Conservation (phyloP, 1,140 invertebrate genomes). For the Eubasilissa regina region DNA sequence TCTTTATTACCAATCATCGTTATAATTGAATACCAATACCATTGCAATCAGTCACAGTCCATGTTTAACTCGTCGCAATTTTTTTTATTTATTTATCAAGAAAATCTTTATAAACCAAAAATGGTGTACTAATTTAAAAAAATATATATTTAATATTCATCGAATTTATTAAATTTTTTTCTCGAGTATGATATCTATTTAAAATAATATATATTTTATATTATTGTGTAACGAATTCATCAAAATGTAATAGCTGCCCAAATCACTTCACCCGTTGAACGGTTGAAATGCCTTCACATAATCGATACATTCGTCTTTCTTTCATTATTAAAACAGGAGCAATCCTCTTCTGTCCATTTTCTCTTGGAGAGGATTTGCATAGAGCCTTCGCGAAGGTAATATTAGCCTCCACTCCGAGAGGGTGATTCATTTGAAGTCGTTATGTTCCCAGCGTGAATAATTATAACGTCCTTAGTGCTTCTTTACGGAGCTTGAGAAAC, state of each 20-base stretch:
- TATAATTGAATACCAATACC: no score
- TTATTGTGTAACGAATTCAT: background rate
- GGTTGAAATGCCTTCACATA: conserved; percentile 4
- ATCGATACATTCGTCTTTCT: conserved; percentile 41
- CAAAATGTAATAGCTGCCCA: conserved; percentile 6
- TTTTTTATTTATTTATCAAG: no score
- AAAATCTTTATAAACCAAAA: no score
- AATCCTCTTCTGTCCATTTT: conserved; percentile 40
- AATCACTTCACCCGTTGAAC: conserved; percentile 1
- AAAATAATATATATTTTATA: background rate
- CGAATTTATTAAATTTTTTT: no score
- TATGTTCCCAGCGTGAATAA: conserved; percentile 51
- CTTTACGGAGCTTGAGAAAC: conserved; percentile 43
- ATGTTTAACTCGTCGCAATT: no score
- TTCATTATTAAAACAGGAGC: conserved; percentile 35
- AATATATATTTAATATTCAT: no score
- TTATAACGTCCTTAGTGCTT: conserved; percentile 53
- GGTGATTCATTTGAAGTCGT: conserved; percentile 51
- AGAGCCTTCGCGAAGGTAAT: conserved; percentile 42
- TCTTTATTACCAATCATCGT: no score
- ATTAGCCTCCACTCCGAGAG: conserved; percentile 39
- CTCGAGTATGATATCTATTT: no score
- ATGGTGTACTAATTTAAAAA: no score
- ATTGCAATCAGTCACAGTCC: no score
- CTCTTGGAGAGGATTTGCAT: conserved; percentile 46